Evolutionary conservation across 2,113 vertebrate genomes (phyloP).

Genomic region (Seriola quinqueradiata): DNA sequence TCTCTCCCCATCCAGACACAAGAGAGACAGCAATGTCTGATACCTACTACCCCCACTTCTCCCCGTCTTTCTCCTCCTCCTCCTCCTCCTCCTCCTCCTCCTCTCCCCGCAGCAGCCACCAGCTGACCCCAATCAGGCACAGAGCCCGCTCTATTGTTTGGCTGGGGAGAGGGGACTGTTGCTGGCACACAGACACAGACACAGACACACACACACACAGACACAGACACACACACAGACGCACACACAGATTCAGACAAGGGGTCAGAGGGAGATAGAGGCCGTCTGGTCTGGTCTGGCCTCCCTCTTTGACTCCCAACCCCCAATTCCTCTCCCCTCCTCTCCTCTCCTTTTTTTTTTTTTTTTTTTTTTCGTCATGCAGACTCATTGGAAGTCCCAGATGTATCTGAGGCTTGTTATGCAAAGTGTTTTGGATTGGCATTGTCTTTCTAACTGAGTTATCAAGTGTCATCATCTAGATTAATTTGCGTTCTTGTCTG

Average conservation of each 20-base stretch:
- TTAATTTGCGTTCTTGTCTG: conserved; percentile 19
- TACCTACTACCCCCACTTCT: conserved; percentile 61
- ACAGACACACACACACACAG: conserved; percentile 39
- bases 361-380: not conserved
- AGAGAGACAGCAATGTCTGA: conserved; percentile 78
- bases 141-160: conserved; percentile 79
- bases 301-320: conserved; percentile 67
- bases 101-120: conserved; percentile 67
- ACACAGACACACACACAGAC: conserved; percentile 46
- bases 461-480: conserved; percentile 11
- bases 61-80: not conserved
- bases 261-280: conserved; percentile 68
- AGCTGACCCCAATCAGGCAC: conserved; percentile 83
- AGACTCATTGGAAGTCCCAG: conserved; percentile 44
- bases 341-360: not conserved
- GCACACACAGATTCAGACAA: conserved; percentile 53
- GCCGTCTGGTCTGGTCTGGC: conserved; percentile 71
- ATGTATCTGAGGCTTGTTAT: conserved; percentile 56
- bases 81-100: conserved; percentile 12
- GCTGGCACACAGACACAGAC: conserved; percentile 24
- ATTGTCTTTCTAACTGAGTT: conserved; percentile 51
- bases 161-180: conserved; percentile 52
- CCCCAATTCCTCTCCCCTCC: conserved; percentile 40
- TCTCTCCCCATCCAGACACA: conserved; percentile 59
- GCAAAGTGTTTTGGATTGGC: conserved; percentile 42